phyloP scores from a whole-genome alignment of 64 coral and sea anemone species.

The Actinia equina region DNA sequence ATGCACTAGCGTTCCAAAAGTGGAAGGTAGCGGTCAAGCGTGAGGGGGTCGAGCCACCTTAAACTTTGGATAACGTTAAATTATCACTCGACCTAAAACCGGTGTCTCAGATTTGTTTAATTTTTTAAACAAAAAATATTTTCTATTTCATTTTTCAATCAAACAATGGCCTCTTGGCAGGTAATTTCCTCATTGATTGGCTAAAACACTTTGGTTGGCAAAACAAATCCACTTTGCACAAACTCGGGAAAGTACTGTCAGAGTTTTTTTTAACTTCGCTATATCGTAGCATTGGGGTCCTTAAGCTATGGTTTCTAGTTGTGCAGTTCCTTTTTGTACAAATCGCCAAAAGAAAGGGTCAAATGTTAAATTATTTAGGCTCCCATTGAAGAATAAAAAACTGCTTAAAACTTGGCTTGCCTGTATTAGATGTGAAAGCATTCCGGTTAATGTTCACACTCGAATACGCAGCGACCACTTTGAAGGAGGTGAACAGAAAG shows the following conservation, averaged over 20 bases:
- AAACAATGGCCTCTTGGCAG: slow-evolving; percentile 4
- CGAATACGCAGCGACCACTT: slow-evolving; percentile 1
- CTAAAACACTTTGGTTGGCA: neutral
- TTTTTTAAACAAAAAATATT: too few relatives aligned
- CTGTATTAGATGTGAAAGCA: slow-evolving; percentile 20
- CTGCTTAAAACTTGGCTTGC: neutral
- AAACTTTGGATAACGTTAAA: too few relatives aligned
- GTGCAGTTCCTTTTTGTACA: neutral
- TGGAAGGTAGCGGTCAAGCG: too few relatives aligned
- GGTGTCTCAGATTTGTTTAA: too few relatives aligned
- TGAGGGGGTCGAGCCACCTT: too few relatives aligned
- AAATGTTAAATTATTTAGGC: neutral
- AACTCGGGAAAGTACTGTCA: neutral
- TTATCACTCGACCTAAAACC: too few relatives aligned
- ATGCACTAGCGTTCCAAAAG: too few relatives aligned
- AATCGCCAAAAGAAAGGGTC: neutral
- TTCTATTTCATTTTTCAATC: too few relatives aligned
- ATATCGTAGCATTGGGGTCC: too few relatives aligned
- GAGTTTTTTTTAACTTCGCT: too few relatives aligned
- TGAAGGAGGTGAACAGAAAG: slow-evolving; percentile 17
- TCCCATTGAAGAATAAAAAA: neutral
- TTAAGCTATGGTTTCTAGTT: neutral
- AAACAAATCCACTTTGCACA: neutral
- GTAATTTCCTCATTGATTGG: neutral
- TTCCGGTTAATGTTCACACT: slow-evolving; percentile 11